Conservation (phyloP, 2,797 vertebrate genomes). For the Aeoliscus strigatus region DNA sequence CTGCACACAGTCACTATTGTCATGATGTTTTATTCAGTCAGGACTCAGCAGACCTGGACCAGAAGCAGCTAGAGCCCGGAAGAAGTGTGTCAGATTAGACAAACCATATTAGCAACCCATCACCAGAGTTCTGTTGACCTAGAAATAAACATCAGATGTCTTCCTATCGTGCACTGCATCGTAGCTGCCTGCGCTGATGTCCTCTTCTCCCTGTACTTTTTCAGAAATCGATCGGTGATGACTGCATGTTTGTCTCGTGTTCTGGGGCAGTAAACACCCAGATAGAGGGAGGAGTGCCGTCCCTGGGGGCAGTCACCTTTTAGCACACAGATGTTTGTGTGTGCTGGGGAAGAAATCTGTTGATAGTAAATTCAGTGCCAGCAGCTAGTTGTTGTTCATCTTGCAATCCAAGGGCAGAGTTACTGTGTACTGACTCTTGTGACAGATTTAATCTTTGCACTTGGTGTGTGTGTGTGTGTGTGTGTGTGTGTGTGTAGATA, state of each 20-base stretch:
- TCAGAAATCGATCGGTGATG: conserved; percentile 48
- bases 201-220: conserved; percentile 25
- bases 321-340: conserved; percentile 28
- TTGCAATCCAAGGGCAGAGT: background rate
- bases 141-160: conserved; percentile 1
- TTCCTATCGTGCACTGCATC: background rate
- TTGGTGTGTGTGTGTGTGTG: too few relatives aligned
- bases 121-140: conserved; percentile 28
- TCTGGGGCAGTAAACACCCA: conserved; percentile 64
- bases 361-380: conserved; percentile 32
- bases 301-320: conserved; percentile 41
- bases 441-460: too few relatives aligned
- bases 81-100: conserved; percentile 35
- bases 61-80: conserved; percentile 11
- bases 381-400: conserved; percentile 20
- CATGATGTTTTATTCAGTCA: too few relatives aligned
- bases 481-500: too few relatives aligned
- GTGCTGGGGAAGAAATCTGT: conserved; percentile 17
- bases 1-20: too few relatives aligned
- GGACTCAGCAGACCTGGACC: too few relatives aligned
- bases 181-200: conserved; percentile 7
- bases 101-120: conserved; percentile 48
- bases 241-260: conserved; percentile 51
- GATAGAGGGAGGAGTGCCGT: conserved; percentile 30
- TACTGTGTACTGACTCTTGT: too few relatives aligned